Evolutionary conservation across 2,113 vertebrate genomes (phyloP).

Genomic region (Otis tarda): DNA sequence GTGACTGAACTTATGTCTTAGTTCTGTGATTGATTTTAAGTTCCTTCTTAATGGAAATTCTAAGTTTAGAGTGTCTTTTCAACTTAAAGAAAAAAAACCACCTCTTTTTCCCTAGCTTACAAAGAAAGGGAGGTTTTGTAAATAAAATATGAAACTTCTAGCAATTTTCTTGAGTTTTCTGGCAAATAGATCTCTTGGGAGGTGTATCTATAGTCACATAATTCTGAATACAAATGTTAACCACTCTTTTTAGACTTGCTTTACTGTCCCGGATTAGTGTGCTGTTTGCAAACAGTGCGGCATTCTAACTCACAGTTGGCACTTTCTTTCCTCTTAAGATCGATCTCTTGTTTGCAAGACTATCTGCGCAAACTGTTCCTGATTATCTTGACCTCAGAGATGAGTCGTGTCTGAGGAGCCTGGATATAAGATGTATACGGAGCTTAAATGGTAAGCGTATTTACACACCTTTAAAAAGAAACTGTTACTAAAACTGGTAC

Average conservation of each 20-base stretch:
- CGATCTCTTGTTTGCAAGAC: conserved; percentile 94
- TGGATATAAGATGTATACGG: conserved; percentile 96
- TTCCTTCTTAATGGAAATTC: not conserved
- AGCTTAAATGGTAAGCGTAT: conserved; percentile 90
- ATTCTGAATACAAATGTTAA: not conserved
- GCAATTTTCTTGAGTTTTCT: not conserved
- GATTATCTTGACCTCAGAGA: conserved; percentile 94
- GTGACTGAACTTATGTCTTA: not conserved
- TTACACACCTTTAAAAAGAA: not conserved
- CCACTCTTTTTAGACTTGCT: not conserved
- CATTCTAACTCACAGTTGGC: not conserved
- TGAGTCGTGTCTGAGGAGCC: conserved; percentile 87
- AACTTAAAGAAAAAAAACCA: not conserved
- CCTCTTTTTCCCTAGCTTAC: not conserved
- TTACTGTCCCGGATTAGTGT: not conserved
- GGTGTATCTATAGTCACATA: not conserved
- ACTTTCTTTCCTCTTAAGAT: conserved; percentile 77
- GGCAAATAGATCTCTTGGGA: not conserved
- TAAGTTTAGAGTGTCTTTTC: not conserved
- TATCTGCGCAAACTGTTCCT: conserved; percentile 88
- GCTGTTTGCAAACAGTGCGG: not conserved
- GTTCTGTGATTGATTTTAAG: not conserved
- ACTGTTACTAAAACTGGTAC: not conserved
- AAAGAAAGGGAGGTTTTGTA: not conserved
- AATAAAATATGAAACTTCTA: not conserved